Base-by-base conservation (phyloP, 2,113 vertebrate genomes). In the Tyrannus savana region DNA sequence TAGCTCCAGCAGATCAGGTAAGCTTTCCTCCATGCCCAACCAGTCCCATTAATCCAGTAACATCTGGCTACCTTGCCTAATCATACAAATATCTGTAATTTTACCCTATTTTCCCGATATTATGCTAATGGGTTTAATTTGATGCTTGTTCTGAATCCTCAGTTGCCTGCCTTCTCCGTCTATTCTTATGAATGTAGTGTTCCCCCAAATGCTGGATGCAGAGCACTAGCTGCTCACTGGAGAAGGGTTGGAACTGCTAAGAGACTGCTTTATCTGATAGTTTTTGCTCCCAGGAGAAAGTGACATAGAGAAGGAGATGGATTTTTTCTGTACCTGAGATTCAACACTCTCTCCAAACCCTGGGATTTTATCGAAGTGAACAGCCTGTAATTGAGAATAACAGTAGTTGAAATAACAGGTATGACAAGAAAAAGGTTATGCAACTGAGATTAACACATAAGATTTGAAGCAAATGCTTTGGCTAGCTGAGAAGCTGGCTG, bases 281-380 rank as follows among this genome's bases (percentile, higher is more conserved):
- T 13, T 79, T 87, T 87, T 94, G 14, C 19, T 93, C 22, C 25
- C 31, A 44, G 37, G 19, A 87, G 31, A 72, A 78, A 52, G 53
- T 7, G 30, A 33, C 9, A 6, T 37, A 63, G 9, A 74, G 55
- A 94, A 87, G 25, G 58, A 59, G 10, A 63, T 35, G 1, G 83
- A 76, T 75, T 53, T 9, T 80, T 91, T 84, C 58, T 63, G 19
- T 96, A 97, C 96, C 96, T 96, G 94, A 69, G 94, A 76, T 94
- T 74, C 69, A 84, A 3, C 2, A 18, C 60, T 62, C 9, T 90
- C 92, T 86, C 25, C 75, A 66, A 46, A 89, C 82, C 83, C 95
- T 60, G 31, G 27, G 55, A 96, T 94, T 89, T 96, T 90, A 18
- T 89, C 87, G 4, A 96, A 87, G 63, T 56, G 95, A 56, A 92